phyloP scores from a whole-genome alignment of 2,113 vertebrate genomes.

The Xenus cinereus region DNA sequence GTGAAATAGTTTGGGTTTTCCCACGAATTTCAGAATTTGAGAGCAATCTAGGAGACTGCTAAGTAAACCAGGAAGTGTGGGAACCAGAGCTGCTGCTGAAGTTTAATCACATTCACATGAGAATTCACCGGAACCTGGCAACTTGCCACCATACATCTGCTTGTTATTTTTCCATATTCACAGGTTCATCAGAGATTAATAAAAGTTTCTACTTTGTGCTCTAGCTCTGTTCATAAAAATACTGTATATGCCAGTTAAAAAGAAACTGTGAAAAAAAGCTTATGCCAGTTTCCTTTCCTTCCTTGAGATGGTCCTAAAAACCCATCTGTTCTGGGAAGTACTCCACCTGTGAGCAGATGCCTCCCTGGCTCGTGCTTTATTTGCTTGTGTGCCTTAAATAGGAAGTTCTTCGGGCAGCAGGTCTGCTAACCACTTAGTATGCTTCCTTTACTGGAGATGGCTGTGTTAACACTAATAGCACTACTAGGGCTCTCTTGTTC shows the following conservation, averaged over 20 bases:
- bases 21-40: not conserved
- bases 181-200: not conserved
- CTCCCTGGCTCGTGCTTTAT: not conserved
- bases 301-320: not conserved
- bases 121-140: not conserved
- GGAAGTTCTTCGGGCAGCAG: not conserved
- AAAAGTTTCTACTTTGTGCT: not conserved
- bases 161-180: not conserved
- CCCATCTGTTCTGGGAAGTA: not conserved
- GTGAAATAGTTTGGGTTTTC: not conserved
- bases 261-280: not conserved
- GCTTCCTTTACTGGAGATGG: not conserved
- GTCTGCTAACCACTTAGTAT: not conserved
- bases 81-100: not conserved
- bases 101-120: not conserved
- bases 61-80: not conserved
- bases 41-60: not conserved
- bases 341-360: not conserved
- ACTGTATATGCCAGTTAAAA: not conserved
- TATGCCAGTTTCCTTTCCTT: not conserved
- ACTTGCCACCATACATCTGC: not conserved
- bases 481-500: not conserved
- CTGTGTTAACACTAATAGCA: not conserved
- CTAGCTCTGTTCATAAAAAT: not conserved
- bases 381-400: not conserved